Evolutionary conservation across 2,888 invertebrate genomes (phyloP).

Genomic region (Diadegma fenestrale): DNA sequence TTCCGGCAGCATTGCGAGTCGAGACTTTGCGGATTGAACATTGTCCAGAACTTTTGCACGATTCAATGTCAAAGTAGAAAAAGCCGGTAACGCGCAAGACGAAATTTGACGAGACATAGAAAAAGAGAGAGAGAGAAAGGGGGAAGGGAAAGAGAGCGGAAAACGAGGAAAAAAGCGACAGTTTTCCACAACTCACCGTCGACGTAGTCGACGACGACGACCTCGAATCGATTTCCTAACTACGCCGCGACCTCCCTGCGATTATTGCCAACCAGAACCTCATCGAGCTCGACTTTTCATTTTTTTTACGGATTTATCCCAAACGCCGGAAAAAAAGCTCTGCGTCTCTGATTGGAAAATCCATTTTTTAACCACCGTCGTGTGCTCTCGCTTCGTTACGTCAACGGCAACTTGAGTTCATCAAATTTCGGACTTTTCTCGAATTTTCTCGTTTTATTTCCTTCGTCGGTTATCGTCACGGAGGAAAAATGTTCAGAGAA

Average conservation of each 20-base stretch:
- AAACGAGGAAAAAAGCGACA: conserved; percentile 36
- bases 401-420: background rate
- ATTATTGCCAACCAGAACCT: conserved; percentile 49
- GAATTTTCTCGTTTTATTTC: background rate
- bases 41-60: conserved; percentile 59
- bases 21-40: conserved; percentile 76
- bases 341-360: background rate
- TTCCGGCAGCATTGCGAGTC: conserved; percentile 80
- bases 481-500: conserved; percentile 79
- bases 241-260: conserved; percentile 62
- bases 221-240: conserved; percentile 71
- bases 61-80: conserved; percentile 30
- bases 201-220: conserved; percentile 55
- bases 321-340: background rate
- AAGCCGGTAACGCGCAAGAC: conserved; percentile 59
- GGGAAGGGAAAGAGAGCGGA: background rate
- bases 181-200: conserved; percentile 56
- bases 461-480: background rate
- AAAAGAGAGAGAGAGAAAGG: conserved; percentile 23
- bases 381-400: background rate
- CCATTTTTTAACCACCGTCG: background rate
- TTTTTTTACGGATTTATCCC: background rate
- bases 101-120: conserved; percentile 27
- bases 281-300: conserved; percentile 22
- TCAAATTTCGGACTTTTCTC: background rate